phyloP scores from a whole-genome alignment of 2,113 vertebrate genomes.

The Tinamus guttatus region DNA sequence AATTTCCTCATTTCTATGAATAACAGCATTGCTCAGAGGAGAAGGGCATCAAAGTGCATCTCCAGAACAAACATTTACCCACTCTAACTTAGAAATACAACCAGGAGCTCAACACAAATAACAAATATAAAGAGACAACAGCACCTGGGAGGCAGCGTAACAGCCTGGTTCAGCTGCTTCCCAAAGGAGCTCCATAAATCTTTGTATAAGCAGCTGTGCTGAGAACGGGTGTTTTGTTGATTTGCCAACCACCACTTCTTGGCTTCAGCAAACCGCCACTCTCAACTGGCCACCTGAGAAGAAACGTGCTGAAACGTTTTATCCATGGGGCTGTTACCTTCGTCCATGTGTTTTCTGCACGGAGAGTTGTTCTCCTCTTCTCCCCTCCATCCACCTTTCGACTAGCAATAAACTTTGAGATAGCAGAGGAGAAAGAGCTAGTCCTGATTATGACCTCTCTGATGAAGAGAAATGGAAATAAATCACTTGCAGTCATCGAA shows the following conservation, averaged over 20 bases:
- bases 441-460: neutral
- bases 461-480: neutral
- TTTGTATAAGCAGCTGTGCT: neutral
- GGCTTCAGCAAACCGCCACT: neutral
- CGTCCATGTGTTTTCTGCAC: neutral
- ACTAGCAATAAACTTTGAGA: neutral
- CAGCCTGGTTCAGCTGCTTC: neutral
- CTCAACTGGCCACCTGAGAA: neutral
- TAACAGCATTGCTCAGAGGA: conserved; percentile 52
- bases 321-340: neutral
- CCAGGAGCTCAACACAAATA: neutral
- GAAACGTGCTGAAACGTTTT: neutral
- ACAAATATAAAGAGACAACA: neutral
- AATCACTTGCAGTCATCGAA: neutral
- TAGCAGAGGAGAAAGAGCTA: neutral
- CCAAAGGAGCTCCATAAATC: neutral
- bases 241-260: neutral
- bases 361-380: neutral
- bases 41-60: conserved; percentile 23
- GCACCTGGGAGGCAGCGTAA: neutral
- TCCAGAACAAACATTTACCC: conserved; percentile 52
- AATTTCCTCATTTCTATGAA: conserved; percentile 52
- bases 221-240: neutral
- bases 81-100: conserved; percentile 24
- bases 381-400: neutral